Evolutionary conservation across 2,888 invertebrate species (phyloP).

Genomic region (Hoplodrina blanda): DNA sequence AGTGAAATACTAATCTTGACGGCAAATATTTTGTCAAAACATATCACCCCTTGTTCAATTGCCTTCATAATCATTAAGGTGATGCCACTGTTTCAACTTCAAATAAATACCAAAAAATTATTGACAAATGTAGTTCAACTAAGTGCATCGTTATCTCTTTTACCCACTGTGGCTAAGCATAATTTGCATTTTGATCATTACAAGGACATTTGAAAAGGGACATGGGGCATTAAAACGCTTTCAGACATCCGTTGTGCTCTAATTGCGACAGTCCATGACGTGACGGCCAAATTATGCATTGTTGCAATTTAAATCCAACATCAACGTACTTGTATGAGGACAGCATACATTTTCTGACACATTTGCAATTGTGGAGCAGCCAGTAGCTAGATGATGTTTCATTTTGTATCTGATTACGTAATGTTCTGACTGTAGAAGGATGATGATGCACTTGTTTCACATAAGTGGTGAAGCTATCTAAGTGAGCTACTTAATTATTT

Average conservation of each 20-base stretch:
- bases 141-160: not conserved
- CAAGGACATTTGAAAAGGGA: constrained; percentile 31
- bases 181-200: constrained; percentile 34
- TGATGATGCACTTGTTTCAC: not conserved
- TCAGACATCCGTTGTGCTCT: constrained; percentile 46
- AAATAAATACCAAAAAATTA: no score
- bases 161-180: not conserved
- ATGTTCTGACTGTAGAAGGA: constrained; percentile 1
- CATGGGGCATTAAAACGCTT: constrained; percentile 49
- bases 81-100: not conserved
- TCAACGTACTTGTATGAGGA: constrained; percentile 23
- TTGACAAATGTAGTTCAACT: not conserved
- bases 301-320: constrained; percentile 59
- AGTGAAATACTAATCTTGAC: no score
- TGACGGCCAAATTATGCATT: constrained; percentile 58
- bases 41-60: not conserved
- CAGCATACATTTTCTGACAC: constrained; percentile 51
- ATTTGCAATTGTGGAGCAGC: constrained; percentile 32
- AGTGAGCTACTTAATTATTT: no score
- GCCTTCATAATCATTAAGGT: not conserved
- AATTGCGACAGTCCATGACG: constrained; percentile 55
- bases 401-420: not conserved
- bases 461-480: no score
- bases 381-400: constrained; percentile 9
- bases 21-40: not conserved